phyloP scores from a whole-genome alignment of 2,888 invertebrate species.

The Venusia cambrica region DNA sequence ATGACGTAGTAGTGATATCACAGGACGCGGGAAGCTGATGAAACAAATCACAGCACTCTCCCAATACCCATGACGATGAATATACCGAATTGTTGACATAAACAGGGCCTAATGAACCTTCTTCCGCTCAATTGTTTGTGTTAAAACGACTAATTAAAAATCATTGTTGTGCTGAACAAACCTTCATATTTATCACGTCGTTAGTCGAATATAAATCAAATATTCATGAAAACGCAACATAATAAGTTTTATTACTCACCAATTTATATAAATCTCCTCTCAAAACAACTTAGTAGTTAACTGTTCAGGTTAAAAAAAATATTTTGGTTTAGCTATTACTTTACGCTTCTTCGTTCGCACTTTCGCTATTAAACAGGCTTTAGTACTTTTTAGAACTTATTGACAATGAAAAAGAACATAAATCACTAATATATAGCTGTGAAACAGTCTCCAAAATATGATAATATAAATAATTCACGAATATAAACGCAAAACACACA shows the following conservation, averaged over 20 bases:
- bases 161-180: conserved; percentile 25
- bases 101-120: conserved; percentile 19
- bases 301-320: conserved; percentile 24
- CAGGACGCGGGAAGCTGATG: conserved; percentile 24
- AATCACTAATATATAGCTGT: conserved; percentile 20
- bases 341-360: conserved; percentile 16
- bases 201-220: conserved; percentile 5
- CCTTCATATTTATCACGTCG: conserved; percentile 7
- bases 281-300: conserved; percentile 16
- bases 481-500: conserved; percentile 47
- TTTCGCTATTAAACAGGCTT: conserved; percentile 17
- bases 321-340: conserved; percentile 23
- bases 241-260: conserved; percentile 24
- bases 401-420: conserved; percentile 18
- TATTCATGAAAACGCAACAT: conserved; percentile 15
- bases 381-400: conserved; percentile 1
- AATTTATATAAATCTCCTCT: conserved; percentile 12
- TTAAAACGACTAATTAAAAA: conserved; percentile 23
- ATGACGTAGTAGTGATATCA: conserved; percentile 3
- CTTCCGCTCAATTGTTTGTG: conserved; percentile 14
- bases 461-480: conserved; percentile 38
- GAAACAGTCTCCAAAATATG: conserved; percentile 22
- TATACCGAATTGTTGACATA: conserved; percentile 11
- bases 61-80: neutral
- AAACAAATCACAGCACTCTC: neutral